Conservation (phyloP, 2,888 invertebrate genomes). For the Limenitis camilla region DNA sequence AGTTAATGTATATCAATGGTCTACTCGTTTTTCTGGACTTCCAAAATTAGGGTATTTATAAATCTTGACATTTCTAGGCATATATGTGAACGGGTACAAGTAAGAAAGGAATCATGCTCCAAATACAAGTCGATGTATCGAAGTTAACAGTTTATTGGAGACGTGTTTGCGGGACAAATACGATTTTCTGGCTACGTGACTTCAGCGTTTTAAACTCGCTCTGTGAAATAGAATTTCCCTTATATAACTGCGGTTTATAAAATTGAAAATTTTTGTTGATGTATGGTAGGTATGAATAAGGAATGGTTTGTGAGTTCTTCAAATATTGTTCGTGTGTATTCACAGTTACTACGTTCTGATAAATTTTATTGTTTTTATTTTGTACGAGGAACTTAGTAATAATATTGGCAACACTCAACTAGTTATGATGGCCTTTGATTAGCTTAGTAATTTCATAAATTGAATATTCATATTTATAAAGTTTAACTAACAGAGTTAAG, state of each 20-base stretch:
- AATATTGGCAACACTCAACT: too few species aligned
- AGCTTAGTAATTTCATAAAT: too few species aligned
- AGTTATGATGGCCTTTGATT: too few species aligned
- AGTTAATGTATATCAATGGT: too few species aligned
- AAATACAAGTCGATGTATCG: slow-evolving; percentile 39
- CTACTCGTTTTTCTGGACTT: too few species aligned
- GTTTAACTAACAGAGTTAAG: too few species aligned
- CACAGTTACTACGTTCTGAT: background rate
- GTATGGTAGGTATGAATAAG: slow-evolving; percentile 10
- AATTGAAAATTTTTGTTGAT: slow-evolving; percentile 27
- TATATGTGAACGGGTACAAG: background rate
- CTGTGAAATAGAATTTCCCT: slow-evolving; percentile 30
- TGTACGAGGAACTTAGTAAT: too few species aligned
- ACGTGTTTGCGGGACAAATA: slow-evolving; percentile 61
- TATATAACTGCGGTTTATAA: slow-evolving; percentile 29
- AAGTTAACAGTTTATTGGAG: slow-evolving; percentile 57
- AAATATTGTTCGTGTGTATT: background rate
- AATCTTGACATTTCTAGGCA: too few species aligned
- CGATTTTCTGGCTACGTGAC: slow-evolving; percentile 58
- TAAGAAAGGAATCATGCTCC: slow-evolving; percentile 24
- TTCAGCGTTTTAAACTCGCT: slow-evolving; percentile 32
- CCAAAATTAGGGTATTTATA: too few species aligned
- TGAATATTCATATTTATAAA: too few species aligned
- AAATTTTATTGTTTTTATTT: background rate
- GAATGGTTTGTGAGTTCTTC: background rate